phyloP scores from a whole-genome alignment of 1,140 invertebrate genomes.

The Pogonomyrmex barbatus region DNA sequence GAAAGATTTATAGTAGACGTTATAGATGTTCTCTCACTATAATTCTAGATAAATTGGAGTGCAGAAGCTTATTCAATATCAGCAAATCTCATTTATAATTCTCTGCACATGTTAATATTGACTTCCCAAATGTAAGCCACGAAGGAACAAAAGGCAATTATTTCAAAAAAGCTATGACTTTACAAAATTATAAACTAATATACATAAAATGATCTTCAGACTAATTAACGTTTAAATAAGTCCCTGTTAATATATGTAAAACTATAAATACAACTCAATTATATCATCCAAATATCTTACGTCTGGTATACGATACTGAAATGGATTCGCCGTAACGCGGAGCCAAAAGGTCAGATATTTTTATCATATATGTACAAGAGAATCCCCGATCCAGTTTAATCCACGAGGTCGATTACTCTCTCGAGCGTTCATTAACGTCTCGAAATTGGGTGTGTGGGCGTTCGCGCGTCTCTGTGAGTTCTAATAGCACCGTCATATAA shows the following conservation, averaged over 20 bases:
- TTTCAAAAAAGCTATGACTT: not conserved
- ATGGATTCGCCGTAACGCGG: not conserved
- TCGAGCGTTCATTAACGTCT: constrained; percentile 49
- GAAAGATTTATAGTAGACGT: constrained; percentile 27
- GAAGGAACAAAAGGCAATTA: not conserved
- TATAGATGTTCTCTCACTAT: not conserved
- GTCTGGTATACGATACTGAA: not conserved
- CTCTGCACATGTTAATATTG: not conserved
- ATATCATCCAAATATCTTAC: not conserved
- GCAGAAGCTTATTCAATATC: not conserved
- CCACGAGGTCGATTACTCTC: constrained; percentile 46
- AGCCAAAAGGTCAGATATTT: constrained; percentile 28
- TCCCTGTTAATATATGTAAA: not conserved
- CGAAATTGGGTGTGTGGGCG: constrained; percentile 28
- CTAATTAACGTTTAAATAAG: not conserved
- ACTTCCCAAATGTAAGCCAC: not conserved
- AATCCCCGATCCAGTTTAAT: constrained; percentile 28
- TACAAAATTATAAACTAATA: not conserved
- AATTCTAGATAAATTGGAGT: not conserved
- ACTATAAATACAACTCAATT: not conserved
- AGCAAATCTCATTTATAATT: constrained; percentile 1
- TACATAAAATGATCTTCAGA: not conserved
- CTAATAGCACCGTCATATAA: constrained; percentile 25
- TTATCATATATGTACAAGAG: not conserved
- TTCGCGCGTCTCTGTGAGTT: not conserved